Evolutionary conservation across 2,888 invertebrate genomes (phyloP), one percentile per base, ranked within the genome.

Genomic region (Caenorhabditis sp.): DNA sequence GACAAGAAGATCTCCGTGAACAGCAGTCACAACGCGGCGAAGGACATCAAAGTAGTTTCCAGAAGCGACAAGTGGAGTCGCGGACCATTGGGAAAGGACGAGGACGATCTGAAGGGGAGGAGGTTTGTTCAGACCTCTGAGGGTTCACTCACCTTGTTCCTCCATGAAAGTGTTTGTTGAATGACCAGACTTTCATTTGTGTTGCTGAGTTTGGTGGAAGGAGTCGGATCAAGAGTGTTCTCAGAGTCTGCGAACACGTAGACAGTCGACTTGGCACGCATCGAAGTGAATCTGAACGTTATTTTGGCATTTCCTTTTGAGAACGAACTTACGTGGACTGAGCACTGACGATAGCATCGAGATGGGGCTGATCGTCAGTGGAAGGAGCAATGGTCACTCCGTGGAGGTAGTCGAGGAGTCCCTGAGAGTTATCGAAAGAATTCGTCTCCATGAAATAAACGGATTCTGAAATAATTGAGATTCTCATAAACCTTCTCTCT

Each of bases 1-100:
- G 2, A 75, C 35, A 20, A 80, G 8, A 1, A 80, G 20, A 61
- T 80, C 80, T 61, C 80, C 80, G 20, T 78, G 68, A 20, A 68
- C 62, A 15, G 80, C 80, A 0, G 68, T 66, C 8, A 75, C 48
- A 0, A 78, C 73, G 55, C 80, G 32, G 9, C 78, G 75, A 26
- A 71, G 70, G 9, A 76, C 78, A 24, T 78, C 78, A 24, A 68
- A 80, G 32, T 65, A 37, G 62, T 78, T 68, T 17, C 65, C 70
- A 41, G 35, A 24, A 26, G 58, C 32, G 0, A 45, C 55, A 5
- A 80, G 45, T 27, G 75, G 76, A 17, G 27, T 53, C 2, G 52
- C 24, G 6, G 61, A 15, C 70, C 48, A 70, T 71, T 80, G 80
- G 1, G 76, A 70, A n/a, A 80, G 35, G n/a, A 80, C 39, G 2